Evolutionary conservation across 2,797 vertebrate species (phyloP).

Genomic region (Galaxias olidus): DNA sequence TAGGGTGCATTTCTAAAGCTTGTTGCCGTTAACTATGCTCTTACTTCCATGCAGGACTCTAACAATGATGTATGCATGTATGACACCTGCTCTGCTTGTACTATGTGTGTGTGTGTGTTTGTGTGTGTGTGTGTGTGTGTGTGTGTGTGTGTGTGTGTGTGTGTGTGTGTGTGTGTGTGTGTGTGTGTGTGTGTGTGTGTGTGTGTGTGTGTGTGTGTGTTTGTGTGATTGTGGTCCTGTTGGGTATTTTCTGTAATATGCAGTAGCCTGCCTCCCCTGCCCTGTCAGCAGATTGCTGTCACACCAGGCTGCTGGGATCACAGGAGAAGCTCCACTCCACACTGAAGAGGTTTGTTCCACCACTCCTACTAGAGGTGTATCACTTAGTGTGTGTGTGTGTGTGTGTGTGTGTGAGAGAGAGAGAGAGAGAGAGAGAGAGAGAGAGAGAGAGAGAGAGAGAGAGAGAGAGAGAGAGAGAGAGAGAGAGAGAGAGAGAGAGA

Average conservation of each 20-base stretch:
- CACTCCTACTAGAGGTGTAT: conserved; percentile 29
- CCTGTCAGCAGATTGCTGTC: conserved; percentile 45
- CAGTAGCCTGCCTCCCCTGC: conserved; percentile 5
- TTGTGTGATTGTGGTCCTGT: not conserved
- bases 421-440: not conserved
- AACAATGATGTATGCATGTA: not conserved
- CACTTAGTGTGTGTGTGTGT: conserved; percentile 12
- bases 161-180: conserved; percentile 7
- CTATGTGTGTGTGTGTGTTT: not conserved
- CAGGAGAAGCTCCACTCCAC: conserved; percentile 40
- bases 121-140: conserved; percentile 8
- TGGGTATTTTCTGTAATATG: not conserved
- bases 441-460: not conserved
- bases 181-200: conserved; percentile 7
- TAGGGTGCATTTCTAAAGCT: too few species aligned
- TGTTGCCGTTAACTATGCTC: too few species aligned
- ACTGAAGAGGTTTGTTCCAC: conserved; percentile 31
- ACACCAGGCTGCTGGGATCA: conserved; percentile 20
- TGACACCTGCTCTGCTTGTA: not conserved
- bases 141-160: conserved; percentile 9
- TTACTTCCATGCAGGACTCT: not conserved
- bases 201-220: conserved; percentile 8
- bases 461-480: not conserved
- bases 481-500: not conserved
- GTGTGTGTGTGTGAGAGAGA: conserved; percentile 7